Conservation (phyloP, 2,888 invertebrate genomes). For the Plagodis pulveraria region DNA sequence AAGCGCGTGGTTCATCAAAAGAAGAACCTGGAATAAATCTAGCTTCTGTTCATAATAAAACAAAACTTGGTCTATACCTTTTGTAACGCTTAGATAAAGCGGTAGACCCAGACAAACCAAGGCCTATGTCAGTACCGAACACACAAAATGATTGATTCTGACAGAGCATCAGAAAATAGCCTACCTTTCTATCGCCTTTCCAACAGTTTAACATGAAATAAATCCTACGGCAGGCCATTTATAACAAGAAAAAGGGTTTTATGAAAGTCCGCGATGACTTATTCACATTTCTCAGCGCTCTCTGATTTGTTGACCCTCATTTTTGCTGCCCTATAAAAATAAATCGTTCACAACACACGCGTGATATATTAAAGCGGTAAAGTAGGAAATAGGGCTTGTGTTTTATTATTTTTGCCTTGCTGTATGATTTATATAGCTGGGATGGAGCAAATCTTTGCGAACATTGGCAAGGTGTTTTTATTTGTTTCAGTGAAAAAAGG, state of each 20-base stretch:
- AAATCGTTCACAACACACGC: constrained; percentile 37
- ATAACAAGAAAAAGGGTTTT: constrained; percentile 27
- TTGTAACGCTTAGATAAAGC: background rate
- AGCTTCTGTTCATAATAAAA: background rate
- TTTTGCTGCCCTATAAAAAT: constrained; percentile 35
- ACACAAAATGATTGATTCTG: constrained; percentile 22
- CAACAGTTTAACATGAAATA: constrained; percentile 13
- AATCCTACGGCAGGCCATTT: constrained; percentile 17
- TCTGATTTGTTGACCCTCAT: constrained; percentile 41
- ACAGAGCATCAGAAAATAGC: constrained; percentile 16
- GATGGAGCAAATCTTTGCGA: constrained; percentile 5
- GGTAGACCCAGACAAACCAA: constrained; percentile 8
- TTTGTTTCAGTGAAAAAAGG: constrained; percentile 11
- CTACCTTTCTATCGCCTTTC: constrained; percentile 8
- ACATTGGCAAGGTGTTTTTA: constrained; percentile 22
- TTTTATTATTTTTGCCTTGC: constrained; percentile 37
- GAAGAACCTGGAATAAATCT: too few species aligned
- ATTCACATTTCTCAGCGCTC: constrained; percentile 35
- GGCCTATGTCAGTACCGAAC: constrained; percentile 4
- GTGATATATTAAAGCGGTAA: constrained; percentile 34
- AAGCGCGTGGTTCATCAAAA: too few species aligned
- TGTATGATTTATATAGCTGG: constrained; percentile 27
- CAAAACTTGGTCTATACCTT: background rate
- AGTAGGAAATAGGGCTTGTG: constrained; percentile 33
- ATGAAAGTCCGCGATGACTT: constrained; percentile 35